Evolutionary conservation across 2,888 invertebrate species (phyloP).

Genomic region (Magallana nippona): DNA sequence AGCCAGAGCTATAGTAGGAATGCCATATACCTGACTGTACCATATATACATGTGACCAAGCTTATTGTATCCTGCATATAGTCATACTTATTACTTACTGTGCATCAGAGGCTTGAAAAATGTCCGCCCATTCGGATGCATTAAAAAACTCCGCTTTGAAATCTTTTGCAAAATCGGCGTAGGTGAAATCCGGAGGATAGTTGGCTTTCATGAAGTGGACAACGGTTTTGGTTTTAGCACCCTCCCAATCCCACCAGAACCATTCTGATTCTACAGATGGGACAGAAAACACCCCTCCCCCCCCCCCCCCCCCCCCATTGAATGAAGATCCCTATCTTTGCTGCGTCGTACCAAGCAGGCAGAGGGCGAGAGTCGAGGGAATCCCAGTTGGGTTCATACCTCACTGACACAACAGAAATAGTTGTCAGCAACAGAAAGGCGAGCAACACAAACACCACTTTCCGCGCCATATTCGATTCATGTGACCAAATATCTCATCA

Average conservation of each 20-base stretch:
- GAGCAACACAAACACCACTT: not conserved
- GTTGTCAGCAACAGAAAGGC: not conserved
- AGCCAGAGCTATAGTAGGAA: no score
- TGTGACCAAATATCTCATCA: not conserved
- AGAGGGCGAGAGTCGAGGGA: constrained; percentile 80
- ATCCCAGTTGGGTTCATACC: constrained; percentile 61
- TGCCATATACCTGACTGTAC: no score
- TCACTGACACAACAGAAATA: not conserved
- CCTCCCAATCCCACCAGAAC: constrained; percentile 93
- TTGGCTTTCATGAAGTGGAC: constrained; percentile 87
- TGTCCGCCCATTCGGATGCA: constrained; percentile 89
- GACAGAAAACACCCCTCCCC: constrained; percentile 80
- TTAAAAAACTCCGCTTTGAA: constrained; percentile 93
- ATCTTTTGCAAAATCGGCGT: constrained; percentile 92
- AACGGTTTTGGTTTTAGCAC: constrained; percentile 60
- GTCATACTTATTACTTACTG: constrained; percentile 73
- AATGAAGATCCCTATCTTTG: constrained; percentile 81
- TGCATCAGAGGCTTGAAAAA: constrained; percentile 91
- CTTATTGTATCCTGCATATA: no score
- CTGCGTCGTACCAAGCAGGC: constrained; percentile 80
- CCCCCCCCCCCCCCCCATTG: no score
- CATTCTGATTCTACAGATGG: constrained; percentile 84
- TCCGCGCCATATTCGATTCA: constrained; percentile 37
- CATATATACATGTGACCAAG: no score
- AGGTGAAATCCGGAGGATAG: constrained; percentile 90